These are phyloP conservation scores for Spicauda simplicius DNA, from an alignment of 2,888 invertebrate genomes.

Conservation along the genomic window DNA sequence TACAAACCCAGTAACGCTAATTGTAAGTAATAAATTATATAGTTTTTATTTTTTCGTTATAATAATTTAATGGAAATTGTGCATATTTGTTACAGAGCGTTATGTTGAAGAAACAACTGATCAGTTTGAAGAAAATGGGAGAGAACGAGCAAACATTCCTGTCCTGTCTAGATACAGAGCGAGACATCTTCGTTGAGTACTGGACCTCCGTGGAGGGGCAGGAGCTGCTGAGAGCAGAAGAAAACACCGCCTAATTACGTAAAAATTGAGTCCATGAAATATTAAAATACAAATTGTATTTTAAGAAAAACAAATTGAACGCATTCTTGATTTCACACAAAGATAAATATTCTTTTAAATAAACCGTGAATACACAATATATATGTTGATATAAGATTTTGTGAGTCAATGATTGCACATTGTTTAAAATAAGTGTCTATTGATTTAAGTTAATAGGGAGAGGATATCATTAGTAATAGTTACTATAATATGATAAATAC, in stretches of 20 bases:
- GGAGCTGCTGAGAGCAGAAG: constrained; percentile 59
- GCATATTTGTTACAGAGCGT: constrained; percentile 83
- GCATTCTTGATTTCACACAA: constrained; percentile 24
- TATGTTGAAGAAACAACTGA: constrained; percentile 77
- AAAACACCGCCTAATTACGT: constrained; percentile 42
- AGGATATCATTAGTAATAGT: constrained; percentile 31
- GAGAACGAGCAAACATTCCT: constrained; percentile 86
- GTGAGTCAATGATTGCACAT: constrained; percentile 4
- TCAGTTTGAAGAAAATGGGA: constrained; percentile 79
- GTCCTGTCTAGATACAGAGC: constrained; percentile 87
- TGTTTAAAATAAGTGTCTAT: constrained; percentile 5
- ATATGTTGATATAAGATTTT: neutral
- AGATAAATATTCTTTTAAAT: constrained; percentile 16
- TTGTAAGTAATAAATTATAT: no score
- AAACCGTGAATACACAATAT: neutral
- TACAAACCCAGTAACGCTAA: constrained; percentile 9
- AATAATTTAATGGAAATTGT: no score
- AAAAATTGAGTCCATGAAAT: neutral
- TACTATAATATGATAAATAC: constrained; percentile 1
- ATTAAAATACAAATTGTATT: neutral
- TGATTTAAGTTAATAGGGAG: constrained; percentile 23
- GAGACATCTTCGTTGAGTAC: constrained; percentile 87
- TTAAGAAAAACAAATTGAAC: no score
- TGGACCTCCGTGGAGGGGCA: constrained; percentile 91
- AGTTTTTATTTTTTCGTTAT: no score